Percentiles rank a stretch among this genome's conserved stretches.
Conservation (phyloP, 2,797 vertebrate species). For the Molossus molossus region DNA sequence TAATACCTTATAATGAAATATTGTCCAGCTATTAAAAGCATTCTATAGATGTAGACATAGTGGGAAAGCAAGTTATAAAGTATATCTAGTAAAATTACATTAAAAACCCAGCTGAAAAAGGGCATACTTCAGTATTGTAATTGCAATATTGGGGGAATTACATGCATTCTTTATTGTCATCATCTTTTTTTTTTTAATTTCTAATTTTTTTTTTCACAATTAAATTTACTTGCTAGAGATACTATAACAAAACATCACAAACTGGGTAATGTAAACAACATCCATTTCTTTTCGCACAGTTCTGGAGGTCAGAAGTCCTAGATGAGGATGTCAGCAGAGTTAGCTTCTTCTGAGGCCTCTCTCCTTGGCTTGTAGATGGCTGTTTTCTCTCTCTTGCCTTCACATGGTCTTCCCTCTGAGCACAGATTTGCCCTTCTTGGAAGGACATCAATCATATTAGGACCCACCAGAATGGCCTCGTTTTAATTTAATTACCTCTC, state of each 20-base stretch:
- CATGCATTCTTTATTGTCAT: constrained; percentile 4
- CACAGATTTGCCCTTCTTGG: background rate
- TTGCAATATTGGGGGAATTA: background rate
- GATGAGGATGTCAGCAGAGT: background rate
- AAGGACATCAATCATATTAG: background rate
- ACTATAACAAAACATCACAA: background rate
- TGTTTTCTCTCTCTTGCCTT: background rate
- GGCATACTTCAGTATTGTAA: background rate
- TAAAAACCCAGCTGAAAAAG: background rate
- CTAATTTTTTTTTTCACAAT: background rate
- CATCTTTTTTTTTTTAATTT: background rate
- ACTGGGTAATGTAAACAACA: background rate
- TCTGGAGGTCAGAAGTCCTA: background rate
- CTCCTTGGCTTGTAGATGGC: background rate
- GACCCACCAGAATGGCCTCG: background rate
- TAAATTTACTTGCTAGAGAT: background rate
- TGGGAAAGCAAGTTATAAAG: background rate
- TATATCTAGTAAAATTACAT: background rate
- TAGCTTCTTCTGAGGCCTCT: background rate
- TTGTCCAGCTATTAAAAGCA: background rate
- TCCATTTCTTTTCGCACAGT: background rate
- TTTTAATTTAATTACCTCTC: constrained; percentile 31
- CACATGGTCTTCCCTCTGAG: background rate
- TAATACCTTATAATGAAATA: constrained; percentile 43
- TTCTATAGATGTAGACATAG: background rate